Conservation (phyloP, 1,140 invertebrate genomes). For the Tetramorium alpestre region DNA sequence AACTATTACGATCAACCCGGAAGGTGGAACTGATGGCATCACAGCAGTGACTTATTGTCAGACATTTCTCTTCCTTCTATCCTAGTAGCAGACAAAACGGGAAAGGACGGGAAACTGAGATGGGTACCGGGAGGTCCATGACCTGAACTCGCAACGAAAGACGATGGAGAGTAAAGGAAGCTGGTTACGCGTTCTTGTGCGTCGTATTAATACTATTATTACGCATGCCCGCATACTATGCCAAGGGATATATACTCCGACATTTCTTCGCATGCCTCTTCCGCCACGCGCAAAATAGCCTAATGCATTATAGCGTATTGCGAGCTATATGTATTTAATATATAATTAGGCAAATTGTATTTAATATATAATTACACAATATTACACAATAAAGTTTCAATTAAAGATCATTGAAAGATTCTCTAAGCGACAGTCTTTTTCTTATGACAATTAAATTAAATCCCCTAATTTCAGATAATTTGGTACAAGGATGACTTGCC, state of each 20-base stretch:
- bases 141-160: conserved; percentile 64
- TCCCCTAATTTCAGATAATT: conserved; percentile 87
- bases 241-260: conserved; percentile 52
- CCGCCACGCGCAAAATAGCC: background rate
- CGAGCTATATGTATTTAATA: background rate
- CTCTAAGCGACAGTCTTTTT: background rate
- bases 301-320: background rate
- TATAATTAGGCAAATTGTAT: background rate
- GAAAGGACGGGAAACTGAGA: conserved; percentile 61
- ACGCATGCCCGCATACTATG: conserved; percentile 61
- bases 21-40: conserved; percentile 49
- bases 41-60: conserved; percentile 63
- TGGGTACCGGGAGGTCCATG: conserved; percentile 68
- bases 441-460: conserved; percentile 1
- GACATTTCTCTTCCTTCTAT: conserved; percentile 55
- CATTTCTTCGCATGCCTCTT: conserved; percentile 52
- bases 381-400: background rate
- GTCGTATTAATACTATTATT: conserved; percentile 75
- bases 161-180: conserved; percentile 62
- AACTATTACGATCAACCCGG: conserved; percentile 66
- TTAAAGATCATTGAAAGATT: background rate
- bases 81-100: conserved; percentile 13
- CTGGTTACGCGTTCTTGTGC: conserved; percentile 66
- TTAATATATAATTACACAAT: background rate
- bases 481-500: conserved; percentile 93